phyloP scores from a whole-genome alignment of 2,113 vertebrate genomes.

The Alligator sinensis region DNA sequence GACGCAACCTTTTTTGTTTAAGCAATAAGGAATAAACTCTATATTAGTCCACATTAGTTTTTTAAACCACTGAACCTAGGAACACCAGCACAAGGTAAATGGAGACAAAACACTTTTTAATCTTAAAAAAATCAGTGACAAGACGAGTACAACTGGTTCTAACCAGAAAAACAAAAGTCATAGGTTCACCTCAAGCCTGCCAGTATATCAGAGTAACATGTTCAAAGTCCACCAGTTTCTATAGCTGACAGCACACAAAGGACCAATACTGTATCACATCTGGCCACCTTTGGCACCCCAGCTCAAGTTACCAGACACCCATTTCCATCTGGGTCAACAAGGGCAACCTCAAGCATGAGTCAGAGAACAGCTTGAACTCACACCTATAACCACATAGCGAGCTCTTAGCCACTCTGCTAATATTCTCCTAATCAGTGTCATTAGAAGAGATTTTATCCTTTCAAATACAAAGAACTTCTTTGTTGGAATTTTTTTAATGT shows the following conservation, averaged over 20 bases:
- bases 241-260: too few relatives aligned
- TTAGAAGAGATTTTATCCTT: neutral
- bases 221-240: too few relatives aligned
- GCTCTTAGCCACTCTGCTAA: too few relatives aligned
- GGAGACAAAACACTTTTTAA: neutral
- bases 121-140: neutral
- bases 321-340: too few relatives aligned
- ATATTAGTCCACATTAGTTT: neutral
- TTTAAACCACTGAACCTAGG: neutral
- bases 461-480: neutral
- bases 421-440: neutral
- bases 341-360: too few relatives aligned
- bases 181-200: too few relatives aligned
- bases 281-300: too few relatives aligned
- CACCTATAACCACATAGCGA: too few relatives aligned
- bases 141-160: neutral
- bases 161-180: neutral
- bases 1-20: slow-evolving; percentile 58
- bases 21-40: slow-evolving; percentile 28
- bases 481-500: neutral
- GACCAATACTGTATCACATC: too few relatives aligned
- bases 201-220: too few relatives aligned
- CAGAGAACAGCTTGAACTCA: too few relatives aligned
- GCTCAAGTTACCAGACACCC: too few relatives aligned
- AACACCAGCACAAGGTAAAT: neutral